Evolutionary conservation across 2,888 invertebrate species (phyloP).

Genomic region (Lithophane semibrunnea): DNA sequence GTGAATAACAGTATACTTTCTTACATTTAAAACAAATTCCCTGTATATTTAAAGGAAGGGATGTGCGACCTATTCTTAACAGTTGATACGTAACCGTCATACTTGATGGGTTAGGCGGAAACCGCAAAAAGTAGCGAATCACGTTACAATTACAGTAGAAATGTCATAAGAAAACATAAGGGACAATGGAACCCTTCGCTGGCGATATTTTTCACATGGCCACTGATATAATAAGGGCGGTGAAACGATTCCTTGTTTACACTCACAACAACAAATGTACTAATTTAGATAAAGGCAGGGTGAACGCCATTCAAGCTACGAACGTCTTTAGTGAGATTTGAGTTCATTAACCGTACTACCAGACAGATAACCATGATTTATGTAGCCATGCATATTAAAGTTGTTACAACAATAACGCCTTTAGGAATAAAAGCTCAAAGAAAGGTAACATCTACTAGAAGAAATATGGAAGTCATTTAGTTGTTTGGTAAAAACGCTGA

Average conservation of each 20-base stretch:
- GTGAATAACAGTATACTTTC: constrained; percentile 74
- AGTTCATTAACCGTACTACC: constrained; percentile 65
- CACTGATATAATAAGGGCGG: constrained; percentile 64
- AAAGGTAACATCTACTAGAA: background rate
- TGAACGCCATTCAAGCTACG: constrained; percentile 60
- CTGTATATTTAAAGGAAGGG: constrained; percentile 73
- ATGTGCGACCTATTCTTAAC: constrained; percentile 78
- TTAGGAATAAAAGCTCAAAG: constrained; percentile 5
- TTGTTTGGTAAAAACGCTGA: background rate
- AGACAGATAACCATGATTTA: constrained; percentile 61
- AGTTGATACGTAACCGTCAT: constrained; percentile 88
- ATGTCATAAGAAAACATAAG: constrained; percentile 71
- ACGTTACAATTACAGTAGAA: constrained; percentile 82
- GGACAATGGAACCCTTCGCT: constrained; percentile 64
- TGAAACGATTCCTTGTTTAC: constrained; percentile 56
- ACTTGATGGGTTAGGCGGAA: constrained; percentile 86
- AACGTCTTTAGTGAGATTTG: constrained; percentile 33
- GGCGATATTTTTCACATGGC: constrained; percentile 60
- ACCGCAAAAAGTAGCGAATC: constrained; percentile 89
- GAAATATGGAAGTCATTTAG: background rate
- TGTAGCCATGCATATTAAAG: constrained; percentile 40
- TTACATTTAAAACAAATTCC: constrained; percentile 66
- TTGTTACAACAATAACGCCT: constrained; percentile 11
- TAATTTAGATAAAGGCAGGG: constrained; percentile 69
- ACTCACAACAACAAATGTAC: constrained; percentile 50